Percentiles rank a stretch among this genome's conserved stretches.
Evolutionary conservation across 2,113 vertebrate genomes (phyloP).

Genomic region (Sinocyclocheilus grahami): DNA sequence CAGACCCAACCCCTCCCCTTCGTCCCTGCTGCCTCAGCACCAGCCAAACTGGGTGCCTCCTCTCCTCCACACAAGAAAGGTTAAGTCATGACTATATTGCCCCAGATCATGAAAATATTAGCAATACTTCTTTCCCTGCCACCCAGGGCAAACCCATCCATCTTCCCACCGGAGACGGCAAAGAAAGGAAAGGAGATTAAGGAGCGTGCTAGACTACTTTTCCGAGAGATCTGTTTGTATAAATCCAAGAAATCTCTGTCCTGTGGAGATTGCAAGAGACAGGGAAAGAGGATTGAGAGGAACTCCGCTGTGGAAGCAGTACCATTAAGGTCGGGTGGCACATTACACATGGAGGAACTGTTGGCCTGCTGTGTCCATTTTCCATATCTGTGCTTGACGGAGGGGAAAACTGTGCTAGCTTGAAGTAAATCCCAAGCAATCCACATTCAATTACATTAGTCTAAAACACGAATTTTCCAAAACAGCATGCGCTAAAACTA

Average conservation of each 20-base stretch:
- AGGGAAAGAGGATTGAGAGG: slow-evolving; percentile 24
- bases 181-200: slow-evolving; percentile 36
- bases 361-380: slow-evolving; percentile 15
- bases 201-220: background rate
- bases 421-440: slow-evolving; percentile 28
- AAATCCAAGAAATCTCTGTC: slow-evolving; percentile 23
- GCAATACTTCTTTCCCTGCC: slow-evolving; percentile 54
- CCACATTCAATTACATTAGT: slow-evolving; percentile 7
- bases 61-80: slow-evolving; percentile 65
- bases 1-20: slow-evolving; percentile 60
- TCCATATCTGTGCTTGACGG: slow-evolving; percentile 7
- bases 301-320: background rate
- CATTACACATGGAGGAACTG: slow-evolving; percentile 8
- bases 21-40: slow-evolving; percentile 74
- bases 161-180: slow-evolving; percentile 53
- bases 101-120: slow-evolving; percentile 72
- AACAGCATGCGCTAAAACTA: background rate
- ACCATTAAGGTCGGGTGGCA: background rate
- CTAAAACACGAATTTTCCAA: slow-evolving; percentile 5
- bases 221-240: slow-evolving; percentile 16
- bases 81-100: slow-evolving; percentile 76
- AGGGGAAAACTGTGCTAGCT: background rate
- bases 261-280: slow-evolving; percentile 30
- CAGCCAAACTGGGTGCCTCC: slow-evolving; percentile 6
- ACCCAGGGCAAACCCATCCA: slow-evolving; percentile 65